Percentiles rank a stretch among this genome's conserved stretches.
Conservation (phyloP, 2,113 vertebrate species). For the Raja brachyura region DNA sequence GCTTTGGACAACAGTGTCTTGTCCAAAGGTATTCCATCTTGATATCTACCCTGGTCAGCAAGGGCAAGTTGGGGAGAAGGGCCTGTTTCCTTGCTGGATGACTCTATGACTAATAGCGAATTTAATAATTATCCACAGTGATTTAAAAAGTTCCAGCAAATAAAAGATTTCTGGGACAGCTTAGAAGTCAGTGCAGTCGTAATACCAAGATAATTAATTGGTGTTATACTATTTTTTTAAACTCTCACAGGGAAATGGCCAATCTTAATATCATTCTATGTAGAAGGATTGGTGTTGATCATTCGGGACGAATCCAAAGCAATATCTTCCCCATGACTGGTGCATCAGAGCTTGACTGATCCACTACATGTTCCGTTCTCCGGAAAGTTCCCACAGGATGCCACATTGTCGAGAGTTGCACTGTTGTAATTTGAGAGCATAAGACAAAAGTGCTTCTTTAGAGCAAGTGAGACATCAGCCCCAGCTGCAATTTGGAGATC, state of each 20-base stretch:
- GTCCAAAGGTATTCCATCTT: too few relatives aligned
- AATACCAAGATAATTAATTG: not conserved
- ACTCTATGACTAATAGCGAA: not conserved
- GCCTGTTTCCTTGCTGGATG: too few relatives aligned
- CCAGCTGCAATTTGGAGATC: not conserved
- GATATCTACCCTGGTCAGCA: too few relatives aligned
- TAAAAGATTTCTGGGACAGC: not conserved
- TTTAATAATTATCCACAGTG: not conserved
- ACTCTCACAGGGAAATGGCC: not conserved
- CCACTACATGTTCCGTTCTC: not conserved
- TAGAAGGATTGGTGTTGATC: not conserved
- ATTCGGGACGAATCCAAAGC: not conserved
- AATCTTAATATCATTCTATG: not conserved
- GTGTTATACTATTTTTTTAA: not conserved
- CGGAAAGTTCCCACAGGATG: not conserved
- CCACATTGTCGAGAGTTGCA: too few relatives aligned
- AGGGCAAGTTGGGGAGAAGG: too few relatives aligned
- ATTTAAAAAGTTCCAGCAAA: not conserved
- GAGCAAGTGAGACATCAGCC: not conserved
- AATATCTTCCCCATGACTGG: not conserved
- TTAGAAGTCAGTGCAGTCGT: not conserved
- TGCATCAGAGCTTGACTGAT: not conserved
- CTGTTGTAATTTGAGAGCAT: not conserved
- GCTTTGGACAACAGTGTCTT: not conserved
- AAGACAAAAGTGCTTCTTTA: not conserved